phyloP scores from a whole-genome alignment of 2,888 invertebrate genomes.

The Smittia aterrima region DNA sequence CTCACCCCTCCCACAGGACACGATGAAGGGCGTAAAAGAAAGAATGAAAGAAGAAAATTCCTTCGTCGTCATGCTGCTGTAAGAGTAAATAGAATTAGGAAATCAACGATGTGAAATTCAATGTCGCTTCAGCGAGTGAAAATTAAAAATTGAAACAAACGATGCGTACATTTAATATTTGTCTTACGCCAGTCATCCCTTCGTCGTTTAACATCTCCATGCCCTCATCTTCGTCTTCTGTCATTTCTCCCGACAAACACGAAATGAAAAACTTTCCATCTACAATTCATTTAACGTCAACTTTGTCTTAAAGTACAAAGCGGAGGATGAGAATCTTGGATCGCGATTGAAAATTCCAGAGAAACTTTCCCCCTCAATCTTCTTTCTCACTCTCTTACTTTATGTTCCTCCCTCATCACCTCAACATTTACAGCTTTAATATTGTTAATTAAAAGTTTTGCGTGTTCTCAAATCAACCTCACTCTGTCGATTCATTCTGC shows the following conservation, averaged over 20 bases:
- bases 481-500: no score
- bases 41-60: neutral
- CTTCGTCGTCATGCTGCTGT: conserved; percentile 18
- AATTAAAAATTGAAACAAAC: conserved; percentile 41
- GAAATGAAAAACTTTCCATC: neutral
- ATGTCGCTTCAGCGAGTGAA: conserved; percentile 38
- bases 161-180: conserved; percentile 40
- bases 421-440: neutral
- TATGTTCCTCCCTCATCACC: neutral
- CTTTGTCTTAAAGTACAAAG: no score
- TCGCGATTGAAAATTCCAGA: no score
- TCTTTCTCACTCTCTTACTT: no score
- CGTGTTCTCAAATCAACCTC: neutral
- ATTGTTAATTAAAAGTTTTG: neutral
- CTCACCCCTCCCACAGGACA: neutral
- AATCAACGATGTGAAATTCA: conserved; percentile 1
- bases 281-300: neutral
- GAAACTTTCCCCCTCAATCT: no score
- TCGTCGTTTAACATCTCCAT: conserved; percentile 8
- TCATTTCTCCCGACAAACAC: neutral
- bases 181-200: conserved; percentile 34
- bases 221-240: neutral
- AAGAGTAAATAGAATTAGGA: conserved; percentile 19
- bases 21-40: neutral
- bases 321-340: no score